These are phyloP conservation scores for Mesocricetus auratus DNA, from an alignment of 2,113 vertebrate genomes.

Conservation along the genomic window DNA sequence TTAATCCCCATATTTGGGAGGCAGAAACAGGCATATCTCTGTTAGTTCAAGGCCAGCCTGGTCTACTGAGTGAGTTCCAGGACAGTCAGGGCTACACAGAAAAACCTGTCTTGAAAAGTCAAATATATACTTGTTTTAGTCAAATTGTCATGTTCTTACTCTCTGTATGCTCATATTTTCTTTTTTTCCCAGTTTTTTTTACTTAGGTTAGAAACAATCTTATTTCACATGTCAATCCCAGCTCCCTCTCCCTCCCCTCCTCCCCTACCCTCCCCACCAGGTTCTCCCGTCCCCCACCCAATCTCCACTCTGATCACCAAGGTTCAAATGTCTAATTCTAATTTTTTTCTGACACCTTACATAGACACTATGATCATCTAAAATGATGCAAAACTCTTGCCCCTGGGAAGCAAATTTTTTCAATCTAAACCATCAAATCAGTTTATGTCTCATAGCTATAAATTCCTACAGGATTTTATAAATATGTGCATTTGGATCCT, in stretches of 20 bases:
- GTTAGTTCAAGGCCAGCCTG: background rate
- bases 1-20: background rate
- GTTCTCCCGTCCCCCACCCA: too few relatives aligned
- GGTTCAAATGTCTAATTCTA: background rate
- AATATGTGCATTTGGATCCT: background rate
- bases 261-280: too few relatives aligned
- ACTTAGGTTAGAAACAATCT: too few relatives aligned
- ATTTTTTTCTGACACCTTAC: background rate
- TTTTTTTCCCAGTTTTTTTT: too few relatives aligned
- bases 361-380: background rate
- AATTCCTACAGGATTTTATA: background rate
- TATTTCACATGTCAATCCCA: too few relatives aligned
- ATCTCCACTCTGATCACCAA: too few relatives aligned
- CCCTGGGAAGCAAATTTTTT: background rate
- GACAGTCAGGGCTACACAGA: background rate
- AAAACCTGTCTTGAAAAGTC: background rate
- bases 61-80: background rate
- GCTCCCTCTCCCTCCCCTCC: too few relatives aligned
- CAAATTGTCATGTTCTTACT: background rate
- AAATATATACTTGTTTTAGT: background rate
- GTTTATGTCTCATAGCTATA: background rate
- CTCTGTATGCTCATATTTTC: background rate
- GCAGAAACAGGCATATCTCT: background rate
- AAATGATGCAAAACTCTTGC: background rate
- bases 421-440: background rate